These are phyloP conservation scores for Microplitis mediator DNA, from an alignment of 1,140 invertebrate species.

Conservation along the genomic window DNA sequence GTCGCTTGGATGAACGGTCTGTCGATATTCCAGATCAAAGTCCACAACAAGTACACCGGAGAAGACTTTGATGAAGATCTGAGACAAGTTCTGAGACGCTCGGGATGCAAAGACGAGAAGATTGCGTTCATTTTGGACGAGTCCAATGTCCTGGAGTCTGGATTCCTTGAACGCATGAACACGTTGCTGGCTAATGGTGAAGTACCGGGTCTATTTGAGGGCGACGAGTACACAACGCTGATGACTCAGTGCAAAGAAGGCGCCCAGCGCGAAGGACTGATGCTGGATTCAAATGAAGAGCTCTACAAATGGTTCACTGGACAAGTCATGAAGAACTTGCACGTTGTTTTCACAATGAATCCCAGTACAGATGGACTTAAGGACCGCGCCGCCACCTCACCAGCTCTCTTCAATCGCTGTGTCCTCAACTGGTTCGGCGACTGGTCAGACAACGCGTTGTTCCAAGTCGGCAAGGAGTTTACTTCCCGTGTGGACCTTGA, in stretches of 20 bases:
- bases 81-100: constrained; percentile 87
- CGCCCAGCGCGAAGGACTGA: constrained; percentile 94
- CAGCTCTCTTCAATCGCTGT: constrained; percentile 98
- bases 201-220: constrained; percentile 91
- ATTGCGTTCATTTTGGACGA: constrained; percentile 99
- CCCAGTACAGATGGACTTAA: constrained; percentile 97
- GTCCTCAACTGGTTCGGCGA: constrained; percentile 99
- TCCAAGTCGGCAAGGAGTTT: constrained; percentile 91
- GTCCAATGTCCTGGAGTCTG: constrained; percentile 97
- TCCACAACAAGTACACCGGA: constrained; percentile 98
- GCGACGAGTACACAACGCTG: constrained; percentile 96
- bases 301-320: constrained; percentile 98
- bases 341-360: constrained; percentile 99
- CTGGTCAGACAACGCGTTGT: constrained; percentile 97
- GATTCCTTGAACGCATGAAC: constrained; percentile 99
- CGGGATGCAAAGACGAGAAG: constrained; percentile 98
- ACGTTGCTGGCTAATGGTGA: constrained; percentile 98
- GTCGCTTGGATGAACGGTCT: constrained; percentile 99
- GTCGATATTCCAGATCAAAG: constrained; percentile 96
- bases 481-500: constrained; percentile 85
- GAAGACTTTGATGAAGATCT: constrained; percentile 99
- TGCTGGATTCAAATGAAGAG: constrained; percentile 98
- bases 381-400: constrained; percentile 97
- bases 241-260: constrained; percentile 99
- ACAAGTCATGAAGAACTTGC: constrained; percentile 98